phyloP scores from a whole-genome alignment of 2,797 vertebrate genomes.

The Paramormyrops hopkinsi region DNA sequence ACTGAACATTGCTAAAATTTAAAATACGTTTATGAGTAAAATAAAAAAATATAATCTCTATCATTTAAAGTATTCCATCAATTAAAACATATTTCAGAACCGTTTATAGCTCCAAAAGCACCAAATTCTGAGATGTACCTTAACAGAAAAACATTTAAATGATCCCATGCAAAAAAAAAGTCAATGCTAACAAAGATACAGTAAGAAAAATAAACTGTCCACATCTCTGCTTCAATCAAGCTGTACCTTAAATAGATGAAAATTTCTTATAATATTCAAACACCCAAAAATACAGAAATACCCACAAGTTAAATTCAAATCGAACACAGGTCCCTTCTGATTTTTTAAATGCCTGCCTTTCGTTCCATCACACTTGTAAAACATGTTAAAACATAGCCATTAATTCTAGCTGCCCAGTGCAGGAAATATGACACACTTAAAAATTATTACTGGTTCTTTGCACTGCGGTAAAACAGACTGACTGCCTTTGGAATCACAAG shows the following conservation, averaged over 20 bases:
- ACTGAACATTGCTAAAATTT: not conserved
- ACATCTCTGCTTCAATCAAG: not conserved
- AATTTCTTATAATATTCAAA: not conserved
- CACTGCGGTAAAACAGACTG: not conserved
- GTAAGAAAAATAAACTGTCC: not conserved
- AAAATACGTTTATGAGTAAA: conserved; percentile 6
- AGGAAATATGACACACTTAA: conserved; percentile 5
- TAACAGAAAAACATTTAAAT: conserved; percentile 3
- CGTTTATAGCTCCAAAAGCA: not conserved
- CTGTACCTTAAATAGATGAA: not conserved
- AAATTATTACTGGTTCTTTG: not conserved
- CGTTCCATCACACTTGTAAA: conserved; percentile 8
- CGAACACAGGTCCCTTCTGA: not conserved
- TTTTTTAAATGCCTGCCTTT: not conserved
- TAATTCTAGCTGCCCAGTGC: not conserved
- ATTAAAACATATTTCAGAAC: conserved; percentile 2
- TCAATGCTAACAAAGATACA: not conserved
- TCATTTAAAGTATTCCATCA: conserved; percentile 16
- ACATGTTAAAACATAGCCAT: not conserved
- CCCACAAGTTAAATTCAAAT: not conserved
- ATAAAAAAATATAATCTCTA: conserved; percentile 13
- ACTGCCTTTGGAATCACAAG: not conserved
- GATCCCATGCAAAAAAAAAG: not conserved
- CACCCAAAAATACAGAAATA: not conserved
- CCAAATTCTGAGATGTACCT: not conserved